Percentiles rank a stretch among this genome's conserved stretches.
Evolutionary conservation across 2,797 vertebrate species (phyloP).

Genomic region (Chiloscyllium punctatum): DNA sequence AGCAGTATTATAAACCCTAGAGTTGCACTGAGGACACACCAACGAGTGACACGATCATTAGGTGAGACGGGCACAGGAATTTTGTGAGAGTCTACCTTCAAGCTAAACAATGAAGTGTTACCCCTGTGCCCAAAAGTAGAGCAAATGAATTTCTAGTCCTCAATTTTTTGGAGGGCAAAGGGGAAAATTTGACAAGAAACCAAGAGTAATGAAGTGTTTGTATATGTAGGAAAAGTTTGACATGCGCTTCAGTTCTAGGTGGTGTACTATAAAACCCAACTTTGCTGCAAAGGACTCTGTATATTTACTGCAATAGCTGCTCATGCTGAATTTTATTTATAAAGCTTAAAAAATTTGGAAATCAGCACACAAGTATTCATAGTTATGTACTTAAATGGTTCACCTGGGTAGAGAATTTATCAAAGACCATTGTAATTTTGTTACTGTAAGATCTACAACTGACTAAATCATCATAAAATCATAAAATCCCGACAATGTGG

Average conservation of each 20-base stretch:
- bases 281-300: not conserved
- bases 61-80: not conserved
- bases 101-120: not conserved
- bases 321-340: not conserved
- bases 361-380: not conserved
- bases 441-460: not conserved
- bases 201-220: not conserved
- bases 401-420: not conserved
- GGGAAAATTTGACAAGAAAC: not conserved
- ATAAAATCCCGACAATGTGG: too few relatives aligned
- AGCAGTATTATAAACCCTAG: not conserved
- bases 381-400: not conserved
- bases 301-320: not conserved
- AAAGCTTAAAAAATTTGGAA: not conserved
- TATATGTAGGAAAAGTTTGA: not conserved
- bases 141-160: not conserved
- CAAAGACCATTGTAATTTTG: not conserved
- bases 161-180: not conserved
- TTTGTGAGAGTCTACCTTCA: not conserved
- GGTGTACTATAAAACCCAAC: not conserved
- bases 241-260: not conserved
- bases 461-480: not conserved
- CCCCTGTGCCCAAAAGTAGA: not conserved
- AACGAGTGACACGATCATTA: not conserved
- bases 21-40: not conserved